A percentile compares a stretch with the other conserved stretches of the same genome.
phyloP scores from a whole-genome alignment of 2,888 invertebrate genomes.

The Troglohyphantes excavatus region DNA sequence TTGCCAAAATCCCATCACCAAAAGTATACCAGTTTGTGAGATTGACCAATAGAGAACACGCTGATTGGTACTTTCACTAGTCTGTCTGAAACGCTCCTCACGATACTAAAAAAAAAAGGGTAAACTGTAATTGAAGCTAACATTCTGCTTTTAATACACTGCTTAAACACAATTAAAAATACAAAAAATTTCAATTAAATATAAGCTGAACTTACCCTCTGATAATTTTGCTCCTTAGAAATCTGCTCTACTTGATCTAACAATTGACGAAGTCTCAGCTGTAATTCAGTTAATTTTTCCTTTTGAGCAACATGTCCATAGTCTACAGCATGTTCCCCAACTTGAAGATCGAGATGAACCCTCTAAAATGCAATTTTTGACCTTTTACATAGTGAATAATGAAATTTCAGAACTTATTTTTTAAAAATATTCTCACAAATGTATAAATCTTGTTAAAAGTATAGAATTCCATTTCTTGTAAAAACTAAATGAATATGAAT shows the following conservation, averaged over 20 bases:
- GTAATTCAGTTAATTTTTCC: conserved; percentile 97
- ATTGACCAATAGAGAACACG: conserved; percentile 98
- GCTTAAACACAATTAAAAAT: not conserved
- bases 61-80: conserved; percentile 98
- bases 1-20: conserved; percentile 98
- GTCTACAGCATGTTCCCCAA: conserved; percentile 98
- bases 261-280: conserved; percentile 95
- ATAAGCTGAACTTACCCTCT: conserved; percentile 87
- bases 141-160: not conserved
- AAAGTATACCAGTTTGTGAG: conserved; percentile 93
- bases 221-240: conserved; percentile 99
- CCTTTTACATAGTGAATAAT: too few species aligned
- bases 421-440: not conserved
- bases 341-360: conserved; percentile 98
- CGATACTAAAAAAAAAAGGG: conserved; percentile 87
- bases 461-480: not conserved
- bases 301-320: conserved; percentile 98
- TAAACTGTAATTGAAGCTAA: not conserved
- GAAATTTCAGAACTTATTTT: not conserved
- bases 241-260: conserved; percentile 99
- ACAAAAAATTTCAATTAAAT: not conserved
- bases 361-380: conserved; percentile 85
- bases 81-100: conserved; percentile 98
- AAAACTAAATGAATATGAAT: not conserved
- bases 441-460: not conserved